A percentile compares a stretch with the other conserved stretches of the same genome.
phyloP scores from a whole-genome alignment of 2,797 vertebrate species.

The Enoplosus armatus region DNA sequence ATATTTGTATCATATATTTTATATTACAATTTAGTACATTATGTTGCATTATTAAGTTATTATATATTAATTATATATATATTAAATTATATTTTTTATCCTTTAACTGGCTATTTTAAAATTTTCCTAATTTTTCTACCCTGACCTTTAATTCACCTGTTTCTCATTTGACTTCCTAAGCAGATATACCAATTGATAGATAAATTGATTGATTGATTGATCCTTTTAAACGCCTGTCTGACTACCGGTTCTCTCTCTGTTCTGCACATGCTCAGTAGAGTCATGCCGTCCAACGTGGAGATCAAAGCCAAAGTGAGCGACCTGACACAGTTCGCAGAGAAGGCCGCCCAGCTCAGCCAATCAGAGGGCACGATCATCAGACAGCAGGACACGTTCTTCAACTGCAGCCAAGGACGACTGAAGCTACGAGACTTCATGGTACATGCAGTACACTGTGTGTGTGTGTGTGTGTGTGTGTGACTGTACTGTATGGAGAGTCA shows the following conservation, averaged over 20 bases:
- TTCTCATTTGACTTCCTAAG: background rate
- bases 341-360: constrained; percentile 78
- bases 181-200: background rate
- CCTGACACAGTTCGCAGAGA: constrained; percentile 42
- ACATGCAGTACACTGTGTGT: background rate
- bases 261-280: constrained; percentile 56
- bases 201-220: background rate
- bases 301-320: constrained; percentile 83
- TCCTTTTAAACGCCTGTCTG: background rate
- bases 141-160: background rate
- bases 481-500: background rate
- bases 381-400: constrained; percentile 87
- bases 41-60: too few species aligned
- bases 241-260: background rate
- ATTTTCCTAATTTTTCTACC: background rate
- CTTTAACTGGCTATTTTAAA: background rate
- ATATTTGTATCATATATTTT: too few species aligned
- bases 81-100: background rate
- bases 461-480: background rate
- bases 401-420: constrained; percentile 79
- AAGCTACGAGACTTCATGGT: constrained; percentile 86
- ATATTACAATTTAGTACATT: too few species aligned
- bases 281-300: constrained; percentile 87
- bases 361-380: constrained; percentile 81
- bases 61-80: too few species aligned